A percentile compares a stretch with the other conserved stretches of the same genome.
These are phyloP conservation scores for Phaetusa simplex DNA, from an alignment of 2,113 vertebrate species.

Conservation along the genomic window DNA sequence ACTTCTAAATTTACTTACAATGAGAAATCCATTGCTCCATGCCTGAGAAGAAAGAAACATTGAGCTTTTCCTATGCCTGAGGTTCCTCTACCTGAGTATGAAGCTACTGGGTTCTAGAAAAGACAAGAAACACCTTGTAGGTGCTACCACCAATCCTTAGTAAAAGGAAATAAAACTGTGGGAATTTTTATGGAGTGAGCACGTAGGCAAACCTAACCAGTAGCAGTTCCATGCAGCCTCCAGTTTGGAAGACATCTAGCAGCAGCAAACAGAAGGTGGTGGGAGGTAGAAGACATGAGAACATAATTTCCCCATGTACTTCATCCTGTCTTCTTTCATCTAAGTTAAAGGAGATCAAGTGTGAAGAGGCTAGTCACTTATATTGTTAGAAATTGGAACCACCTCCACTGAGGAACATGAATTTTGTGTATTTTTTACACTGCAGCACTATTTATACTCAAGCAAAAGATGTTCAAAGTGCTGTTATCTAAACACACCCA, in stretches of 20 bases:
- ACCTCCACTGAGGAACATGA: not conserved
- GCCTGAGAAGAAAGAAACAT: not conserved
- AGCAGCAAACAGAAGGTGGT: not conserved
- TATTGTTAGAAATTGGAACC: not conserved
- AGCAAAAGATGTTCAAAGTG: not conserved
- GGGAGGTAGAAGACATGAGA: not conserved
- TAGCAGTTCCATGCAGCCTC: not conserved
- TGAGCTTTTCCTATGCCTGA: not conserved
- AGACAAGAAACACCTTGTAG: not conserved
- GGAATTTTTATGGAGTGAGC: not conserved
- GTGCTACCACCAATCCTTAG: not conserved
- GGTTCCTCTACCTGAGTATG: not conserved
- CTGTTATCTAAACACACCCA: not conserved
- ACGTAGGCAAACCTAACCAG: not conserved
- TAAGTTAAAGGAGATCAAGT: not conserved
- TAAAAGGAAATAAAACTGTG: not conserved
- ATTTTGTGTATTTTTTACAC: not conserved
- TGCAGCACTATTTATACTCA: not conserved
- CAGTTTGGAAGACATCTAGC: not conserved
- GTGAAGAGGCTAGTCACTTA: not conserved
- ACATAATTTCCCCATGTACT: not conserved
- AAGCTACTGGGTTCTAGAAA: not conserved
- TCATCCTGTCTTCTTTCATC: not conserved
- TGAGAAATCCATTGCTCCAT: not conserved
- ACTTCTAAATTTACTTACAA: not conserved